phyloP scores from a whole-genome alignment of 23 tunicate species.

The Ciona savignyi region DNA sequence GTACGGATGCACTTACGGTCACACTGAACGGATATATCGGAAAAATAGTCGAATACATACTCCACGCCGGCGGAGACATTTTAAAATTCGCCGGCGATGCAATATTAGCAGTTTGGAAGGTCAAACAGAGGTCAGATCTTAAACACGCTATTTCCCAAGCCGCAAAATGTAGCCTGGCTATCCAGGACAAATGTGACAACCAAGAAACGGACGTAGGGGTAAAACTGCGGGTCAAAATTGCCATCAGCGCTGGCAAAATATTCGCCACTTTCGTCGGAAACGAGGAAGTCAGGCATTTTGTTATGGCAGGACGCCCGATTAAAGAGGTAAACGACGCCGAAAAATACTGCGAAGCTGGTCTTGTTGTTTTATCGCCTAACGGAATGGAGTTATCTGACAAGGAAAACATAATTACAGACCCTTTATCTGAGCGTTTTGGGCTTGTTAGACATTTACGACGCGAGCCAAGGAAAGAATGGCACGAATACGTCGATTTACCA shows the following conservation, averaged over 20 bases:
- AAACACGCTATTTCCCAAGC: constrained; percentile 75
- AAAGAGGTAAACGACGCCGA: constrained; percentile 97
- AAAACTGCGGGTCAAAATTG: constrained; percentile 94
- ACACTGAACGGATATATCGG: constrained; percentile 88
- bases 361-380: constrained; percentile 90
- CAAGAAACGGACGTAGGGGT: constrained; percentile 95
- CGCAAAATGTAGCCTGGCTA: constrained; percentile 58
- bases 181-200: constrained; percentile 89
- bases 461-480: constrained; percentile 64
- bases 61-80: constrained; percentile 84
- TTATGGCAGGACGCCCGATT: constrained; percentile 93
- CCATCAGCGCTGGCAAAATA: constrained; percentile 94
- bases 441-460: constrained; percentile 59
- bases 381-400: constrained; percentile 82
- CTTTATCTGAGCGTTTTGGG: constrained; percentile 61
- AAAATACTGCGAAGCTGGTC: constrained; percentile 89
- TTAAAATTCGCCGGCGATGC: constrained; percentile 99
- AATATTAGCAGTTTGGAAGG: constrained; percentile 95
- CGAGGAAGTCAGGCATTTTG: constrained; percentile 64
- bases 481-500: constrained; percentile 69
- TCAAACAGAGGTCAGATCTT: constrained; percentile 48
- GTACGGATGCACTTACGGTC: constrained; percentile 86
- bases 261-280: constrained; percentile 92
- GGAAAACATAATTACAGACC: constrained; percentile 42
- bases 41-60: constrained; percentile 68